Percentiles rank a stretch among this genome's conserved stretches.
phyloP scores from a whole-genome alignment of 2,888 invertebrate genomes.

The Acrocyrtus sp. region DNA sequence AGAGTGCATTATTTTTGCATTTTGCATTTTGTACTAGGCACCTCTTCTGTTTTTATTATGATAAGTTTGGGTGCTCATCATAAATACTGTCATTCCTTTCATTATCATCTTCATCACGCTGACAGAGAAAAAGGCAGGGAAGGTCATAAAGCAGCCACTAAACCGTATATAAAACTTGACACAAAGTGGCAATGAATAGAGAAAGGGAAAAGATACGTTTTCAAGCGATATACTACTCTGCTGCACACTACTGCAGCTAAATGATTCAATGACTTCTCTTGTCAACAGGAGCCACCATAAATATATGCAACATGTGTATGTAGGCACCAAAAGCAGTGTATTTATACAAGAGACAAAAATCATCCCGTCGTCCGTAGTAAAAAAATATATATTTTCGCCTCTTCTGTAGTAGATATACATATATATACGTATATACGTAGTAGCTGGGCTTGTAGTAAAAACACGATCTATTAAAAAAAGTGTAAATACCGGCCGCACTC shows the following conservation, averaged over 20 bases:
- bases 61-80: too few species aligned
- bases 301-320: slow-evolving; percentile 13
- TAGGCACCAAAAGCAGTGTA: too few species aligned
- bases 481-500: too few species aligned
- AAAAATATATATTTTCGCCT: too few species aligned
- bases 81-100: too few species aligned
- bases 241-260: too few species aligned
- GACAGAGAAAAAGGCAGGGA: slow-evolving; percentile 30
- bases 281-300: slow-evolving; percentile 18
- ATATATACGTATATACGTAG: too few species aligned
- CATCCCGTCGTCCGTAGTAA: slow-evolving; percentile 1
- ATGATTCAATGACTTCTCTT: slow-evolving; percentile 47
- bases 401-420: too few species aligned
- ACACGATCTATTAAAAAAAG: slow-evolving; percentile 47
- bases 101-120: slow-evolving; percentile 32
- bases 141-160: slow-evolving; percentile 46
- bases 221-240: too few species aligned
- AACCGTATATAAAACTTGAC: slow-evolving; percentile 46
- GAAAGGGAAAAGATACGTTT: slow-evolving; percentile 34
- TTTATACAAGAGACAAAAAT: slow-evolving; percentile 17
- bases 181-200: slow-evolving; percentile 48
- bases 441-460: slow-evolving; percentile 7
- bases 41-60: too few species aligned
- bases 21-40: too few species aligned
- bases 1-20: too few species aligned